Evolutionary conservation across 1,140 invertebrate species (phyloP), one percentile per base, ranked within the genome.

Genomic region (Pseudachorutes palmiensis): DNA sequence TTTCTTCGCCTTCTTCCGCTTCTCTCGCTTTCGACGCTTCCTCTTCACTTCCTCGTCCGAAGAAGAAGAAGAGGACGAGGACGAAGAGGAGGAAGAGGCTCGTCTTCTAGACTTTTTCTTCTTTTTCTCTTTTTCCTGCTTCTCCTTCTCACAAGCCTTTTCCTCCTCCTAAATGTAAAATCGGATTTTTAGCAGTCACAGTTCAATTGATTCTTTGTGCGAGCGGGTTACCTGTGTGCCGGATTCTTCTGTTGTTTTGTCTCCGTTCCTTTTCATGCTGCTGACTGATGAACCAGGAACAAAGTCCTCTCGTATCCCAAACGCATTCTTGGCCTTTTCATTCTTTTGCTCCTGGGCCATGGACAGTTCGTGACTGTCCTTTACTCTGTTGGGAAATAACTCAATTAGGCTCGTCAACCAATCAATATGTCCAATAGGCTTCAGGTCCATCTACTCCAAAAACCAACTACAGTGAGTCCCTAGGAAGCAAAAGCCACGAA

Each of bases 291-390:
- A 90, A 29, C 94, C 94, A 79, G 97, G 94, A 16, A 94, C 88
- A 81, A 96, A 98, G 75, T 88, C 87, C 69, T 92, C 89, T 30
- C 90, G 91, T 70, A 98, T 93, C 58, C 94, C 94, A 79, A 98
- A 97, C 0, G 94, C 94, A 77, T 94, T 90, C 55, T 92, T 86
- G 61, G 97, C 80, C 61, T 87, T 86, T 5, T 89, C 90, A 83
- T 98, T 98, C 79, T 97, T 97, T 75, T 94, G 89, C 76, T 92
- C 89, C 76, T 96, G 94, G n/a, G 94, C 93, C 79, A 94, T 92
- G 1, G 94, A 94, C 65, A 96, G 86, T 78, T 96, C 91, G 81
- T 98, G 94, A 55, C 91, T 96, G 76, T 97, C 94, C 64, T 89
- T 90, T 26, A 92, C 91, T 80, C 92, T 94, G 78, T 5, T 84